Evolutionary conservation across 2,888 invertebrate genomes (phyloP).

Genomic region (Acheta domesticus): DNA sequence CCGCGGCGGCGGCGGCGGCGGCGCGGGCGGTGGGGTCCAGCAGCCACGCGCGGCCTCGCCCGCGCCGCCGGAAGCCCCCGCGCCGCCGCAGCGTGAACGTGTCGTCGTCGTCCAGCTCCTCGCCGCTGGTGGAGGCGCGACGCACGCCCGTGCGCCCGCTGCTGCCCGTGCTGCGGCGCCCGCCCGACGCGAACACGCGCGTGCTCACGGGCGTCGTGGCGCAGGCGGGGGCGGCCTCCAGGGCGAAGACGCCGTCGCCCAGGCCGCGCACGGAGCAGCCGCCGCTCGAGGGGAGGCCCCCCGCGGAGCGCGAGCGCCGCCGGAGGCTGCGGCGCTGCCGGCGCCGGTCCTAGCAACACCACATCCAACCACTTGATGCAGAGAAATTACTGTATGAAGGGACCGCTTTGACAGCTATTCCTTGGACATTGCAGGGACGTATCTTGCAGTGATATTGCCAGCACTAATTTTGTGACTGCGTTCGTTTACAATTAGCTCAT

Average conservation of each 20-base stretch:
- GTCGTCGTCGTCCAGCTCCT: slow-evolving; percentile 26
- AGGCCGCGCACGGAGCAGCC: neutral
- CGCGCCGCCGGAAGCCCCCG: slow-evolving; percentile 34
- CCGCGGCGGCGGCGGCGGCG: neutral
- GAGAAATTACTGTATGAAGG: too few relatives aligned
- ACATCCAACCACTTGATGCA: too few relatives aligned
- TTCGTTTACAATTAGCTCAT: too few relatives aligned
- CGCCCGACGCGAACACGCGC: neutral
- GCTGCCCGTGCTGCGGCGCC: slow-evolving; percentile 3
- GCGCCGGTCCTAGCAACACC: slow-evolving; percentile 18
- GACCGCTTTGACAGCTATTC: too few relatives aligned
- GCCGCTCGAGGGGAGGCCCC: neutral
- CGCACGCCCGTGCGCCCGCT: neutral
- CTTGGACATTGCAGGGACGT: too few relatives aligned
- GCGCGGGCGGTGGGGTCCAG: neutral
- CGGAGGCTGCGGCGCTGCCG: neutral
- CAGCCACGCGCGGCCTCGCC: neutral
- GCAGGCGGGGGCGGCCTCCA: neutral
- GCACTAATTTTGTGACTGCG: too few relatives aligned
- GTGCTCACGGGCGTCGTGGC: neutral
- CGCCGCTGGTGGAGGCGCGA: neutral
- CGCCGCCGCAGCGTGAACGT: slow-evolving; percentile 32
- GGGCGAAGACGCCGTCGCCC: slow-evolving; percentile 25
- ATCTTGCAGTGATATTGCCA: too few relatives aligned
- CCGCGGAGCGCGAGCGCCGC: neutral